Evolutionary conservation across 2,113 vertebrate species (phyloP).

Genomic region (Nyctereutes procyonoides): DNA sequence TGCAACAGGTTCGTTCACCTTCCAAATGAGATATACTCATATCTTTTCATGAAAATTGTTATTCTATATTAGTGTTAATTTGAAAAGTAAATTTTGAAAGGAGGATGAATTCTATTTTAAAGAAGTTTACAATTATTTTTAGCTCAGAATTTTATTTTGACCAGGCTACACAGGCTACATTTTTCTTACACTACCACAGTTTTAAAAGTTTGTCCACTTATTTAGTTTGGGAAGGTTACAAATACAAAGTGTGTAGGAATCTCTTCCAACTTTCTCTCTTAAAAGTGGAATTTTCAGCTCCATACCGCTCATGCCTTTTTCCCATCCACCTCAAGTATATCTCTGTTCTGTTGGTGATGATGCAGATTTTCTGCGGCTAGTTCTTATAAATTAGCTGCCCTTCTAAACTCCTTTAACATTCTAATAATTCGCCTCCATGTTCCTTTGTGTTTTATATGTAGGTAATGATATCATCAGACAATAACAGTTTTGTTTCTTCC

Average conservation of each 20-base stretch:
- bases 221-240: not conserved
- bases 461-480: not conserved
- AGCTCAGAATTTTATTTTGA: constrained; percentile 20
- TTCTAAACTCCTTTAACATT: not conserved
- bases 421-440: not conserved
- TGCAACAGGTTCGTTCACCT: not conserved
- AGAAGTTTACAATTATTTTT: constrained; percentile 19
- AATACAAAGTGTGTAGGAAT: not conserved
- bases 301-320: not conserved
- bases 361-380: not conserved
- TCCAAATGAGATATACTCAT: not conserved
- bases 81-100: constrained; percentile 43
- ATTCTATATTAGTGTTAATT: not conserved
- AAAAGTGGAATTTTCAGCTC: not conserved
- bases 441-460: not conserved
- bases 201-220: constrained; percentile 35
- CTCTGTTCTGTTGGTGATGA: not conserved
- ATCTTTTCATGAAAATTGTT: not conserved
- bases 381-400: not conserved
- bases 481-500: not conserved
- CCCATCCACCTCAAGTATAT: not conserved
- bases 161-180: not conserved
- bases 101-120: not conserved
- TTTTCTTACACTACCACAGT: not conserved
- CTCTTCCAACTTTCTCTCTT: not conserved